A percentile compares a stretch with the other conserved stretches of the same genome.
Evolutionary conservation across 2,888 invertebrate species (phyloP).

Genomic region (Tridacna gigas): DNA sequence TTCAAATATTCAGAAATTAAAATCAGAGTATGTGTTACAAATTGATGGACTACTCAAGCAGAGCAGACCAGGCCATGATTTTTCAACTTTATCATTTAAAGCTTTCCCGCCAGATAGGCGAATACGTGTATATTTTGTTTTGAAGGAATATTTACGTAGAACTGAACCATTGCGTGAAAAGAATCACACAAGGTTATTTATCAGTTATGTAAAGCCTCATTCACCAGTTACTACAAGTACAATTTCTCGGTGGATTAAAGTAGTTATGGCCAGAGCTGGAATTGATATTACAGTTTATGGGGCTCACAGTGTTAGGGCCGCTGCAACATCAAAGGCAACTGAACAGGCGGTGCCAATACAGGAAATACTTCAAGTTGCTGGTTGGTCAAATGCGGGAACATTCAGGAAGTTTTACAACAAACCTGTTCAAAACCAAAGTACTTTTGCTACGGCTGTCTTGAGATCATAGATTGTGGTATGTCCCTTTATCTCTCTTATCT

Average conservation of each 20-base stretch:
- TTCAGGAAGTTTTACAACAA: conserved; percentile 41
- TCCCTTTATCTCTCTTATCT: no score
- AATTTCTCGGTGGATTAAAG: conserved; percentile 29
- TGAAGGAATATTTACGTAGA: conserved; percentile 40
- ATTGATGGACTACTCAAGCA: no score
- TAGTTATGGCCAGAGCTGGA: conserved; percentile 42
- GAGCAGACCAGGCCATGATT: not conserved
- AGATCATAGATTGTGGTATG: no score
- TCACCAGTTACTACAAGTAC: conserved; percentile 53
- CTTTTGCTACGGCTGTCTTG: no score
- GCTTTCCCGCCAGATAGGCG: conserved; percentile 35
- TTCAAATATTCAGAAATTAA: conserved; percentile 1
- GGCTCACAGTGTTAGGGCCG: conserved; percentile 41
- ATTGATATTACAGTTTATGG: conserved; percentile 32
- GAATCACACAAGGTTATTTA: conserved; percentile 21
- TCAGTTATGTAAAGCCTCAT: conserved; percentile 55
- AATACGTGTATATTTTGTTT: conserved; percentile 40
- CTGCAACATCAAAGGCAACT: conserved; percentile 30
- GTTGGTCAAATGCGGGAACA: conserved; percentile 36
- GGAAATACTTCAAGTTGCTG: no score
- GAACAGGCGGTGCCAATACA: conserved; percentile 26
- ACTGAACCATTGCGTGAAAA: conserved; percentile 30
- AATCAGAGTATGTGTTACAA: not conserved
- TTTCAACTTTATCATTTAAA: no score
- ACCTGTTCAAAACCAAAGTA: no score